Conservation (phyloP, 2,113 vertebrate genomes). For the Sigmodon hispidus region DNA sequence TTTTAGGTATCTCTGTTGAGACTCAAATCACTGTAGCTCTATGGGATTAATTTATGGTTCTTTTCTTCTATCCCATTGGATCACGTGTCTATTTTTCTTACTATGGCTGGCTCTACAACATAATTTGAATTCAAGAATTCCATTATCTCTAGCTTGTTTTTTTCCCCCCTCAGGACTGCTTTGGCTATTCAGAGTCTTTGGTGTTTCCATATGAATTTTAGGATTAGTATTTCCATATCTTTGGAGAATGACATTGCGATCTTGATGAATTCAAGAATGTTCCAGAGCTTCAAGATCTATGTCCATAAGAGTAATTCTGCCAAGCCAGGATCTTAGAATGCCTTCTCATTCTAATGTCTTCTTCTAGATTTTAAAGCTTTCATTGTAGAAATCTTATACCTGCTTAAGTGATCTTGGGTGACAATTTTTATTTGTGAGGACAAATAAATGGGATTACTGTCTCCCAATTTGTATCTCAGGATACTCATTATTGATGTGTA, state of each 20-base stretch:
- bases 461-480: neutral
- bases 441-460: neutral
- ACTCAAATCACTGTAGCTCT: neutral
- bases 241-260: neutral
- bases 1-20: neutral
- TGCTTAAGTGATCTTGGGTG: neutral
- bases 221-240: neutral
- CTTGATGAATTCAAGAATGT: neutral
- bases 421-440: neutral
- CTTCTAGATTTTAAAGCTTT: no score
- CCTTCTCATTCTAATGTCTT: neutral
- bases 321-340: neutral
- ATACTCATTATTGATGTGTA: neutral
- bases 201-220: no score
- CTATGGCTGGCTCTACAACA: no score
- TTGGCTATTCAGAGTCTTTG: neutral
- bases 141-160: neutral
- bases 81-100: neutral
- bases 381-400: neutral
- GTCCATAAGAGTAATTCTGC: neutral
- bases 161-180: neutral
- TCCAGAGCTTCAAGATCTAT: neutral
- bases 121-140: neutral
- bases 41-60: neutral
- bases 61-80: neutral